These are phyloP conservation scores for Orchesellides sinensis DNA, from an alignment of 2,888 invertebrate species.

Conservation along the genomic window DNA sequence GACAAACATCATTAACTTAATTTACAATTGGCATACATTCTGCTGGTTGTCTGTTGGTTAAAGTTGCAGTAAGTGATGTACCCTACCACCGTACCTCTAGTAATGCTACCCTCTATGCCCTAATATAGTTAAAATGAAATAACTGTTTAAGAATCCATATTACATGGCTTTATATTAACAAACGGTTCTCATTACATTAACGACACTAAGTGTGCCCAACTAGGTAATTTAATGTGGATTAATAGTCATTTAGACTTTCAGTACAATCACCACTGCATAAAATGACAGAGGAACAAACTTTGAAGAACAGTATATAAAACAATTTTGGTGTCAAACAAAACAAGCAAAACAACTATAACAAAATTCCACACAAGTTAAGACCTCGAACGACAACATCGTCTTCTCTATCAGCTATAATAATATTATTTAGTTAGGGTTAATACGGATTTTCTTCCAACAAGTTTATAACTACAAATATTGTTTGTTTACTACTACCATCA, in stretches of 20 bases:
- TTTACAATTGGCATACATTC: conserved; percentile 71
- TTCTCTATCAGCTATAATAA: not conserved
- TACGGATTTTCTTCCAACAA: conserved; percentile 48
- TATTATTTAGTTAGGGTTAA: conserved; percentile 37
- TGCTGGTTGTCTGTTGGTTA: conserved; percentile 68
- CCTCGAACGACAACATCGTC: too few relatives aligned
- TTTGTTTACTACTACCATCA: conserved; percentile 35
- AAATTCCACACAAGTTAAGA: conserved; percentile 3
- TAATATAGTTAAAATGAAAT: conserved; percentile 57
- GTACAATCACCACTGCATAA: conserved; percentile 62
- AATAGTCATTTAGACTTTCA: conserved; percentile 55
- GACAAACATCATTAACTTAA: conserved; percentile 62
- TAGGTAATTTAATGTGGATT: conserved; percentile 56
- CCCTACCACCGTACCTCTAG: conserved; percentile 48
- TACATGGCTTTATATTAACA: too few relatives aligned
- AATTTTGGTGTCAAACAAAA: conserved; percentile 41
- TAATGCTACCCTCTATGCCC: conserved; percentile 48
- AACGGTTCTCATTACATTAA: not conserved
- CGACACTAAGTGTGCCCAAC: conserved; percentile 21
- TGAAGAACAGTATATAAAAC: conserved; percentile 35
- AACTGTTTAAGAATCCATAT: not conserved
- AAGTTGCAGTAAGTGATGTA: conserved; percentile 60
- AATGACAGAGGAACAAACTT: conserved; percentile 53
- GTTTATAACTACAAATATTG: conserved; percentile 29
- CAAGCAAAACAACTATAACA: conserved; percentile 21